Evolutionary conservation across 2,113 vertebrate species (phyloP), one percentile per base, ranked within the genome.

Genomic region (Perca fluviatilis): DNA sequence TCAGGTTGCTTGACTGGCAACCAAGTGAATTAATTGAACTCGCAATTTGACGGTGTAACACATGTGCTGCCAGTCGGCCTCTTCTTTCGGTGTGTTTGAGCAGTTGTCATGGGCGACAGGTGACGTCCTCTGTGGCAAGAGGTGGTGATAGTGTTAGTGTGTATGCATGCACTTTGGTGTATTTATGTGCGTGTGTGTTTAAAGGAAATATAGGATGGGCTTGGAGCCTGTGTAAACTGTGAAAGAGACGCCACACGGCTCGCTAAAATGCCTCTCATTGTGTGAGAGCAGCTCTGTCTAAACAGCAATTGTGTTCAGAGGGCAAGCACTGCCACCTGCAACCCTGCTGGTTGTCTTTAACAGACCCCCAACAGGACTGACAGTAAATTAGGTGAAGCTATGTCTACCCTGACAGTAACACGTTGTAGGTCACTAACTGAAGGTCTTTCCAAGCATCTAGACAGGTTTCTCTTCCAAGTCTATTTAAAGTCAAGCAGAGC

Each of bases 101-200:
- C 90, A 93, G 92, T 94, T 94, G 92, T 86, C 80, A 30, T 40
- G 30, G 67, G 77, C 65, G 60, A 87, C 91, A 90, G 88, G 91
- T 88, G 88, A 87, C 47, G 63, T 19, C 30, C 73, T 60, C 18
- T 50, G 70, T 51, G 50, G 57, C 71, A 51, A 70, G 73, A 84
- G 79, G 68, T 86, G 78, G 6, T 71, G 79, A 61, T 66, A 27
- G 62, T 69, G 83, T 83, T 69, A 73, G 82, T 46, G 77, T 82
- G 81, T 27, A 47, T 74, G 67, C 61, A 15, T 80, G 77, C 43
- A 47, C 66, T 64, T 79, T 23, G 40, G 61, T 27, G 67, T 51
- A 54, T 71, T 60, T 43, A 13, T 82, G 83, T 23, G 36, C 11
- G 64, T 47, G 40, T 67, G 89, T 76, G 70, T 79, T 58, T 86